These are phyloP conservation scores for Garrulus glandarius DNA, from an alignment of 2,797 vertebrate genomes.

Conservation along the genomic window DNA sequence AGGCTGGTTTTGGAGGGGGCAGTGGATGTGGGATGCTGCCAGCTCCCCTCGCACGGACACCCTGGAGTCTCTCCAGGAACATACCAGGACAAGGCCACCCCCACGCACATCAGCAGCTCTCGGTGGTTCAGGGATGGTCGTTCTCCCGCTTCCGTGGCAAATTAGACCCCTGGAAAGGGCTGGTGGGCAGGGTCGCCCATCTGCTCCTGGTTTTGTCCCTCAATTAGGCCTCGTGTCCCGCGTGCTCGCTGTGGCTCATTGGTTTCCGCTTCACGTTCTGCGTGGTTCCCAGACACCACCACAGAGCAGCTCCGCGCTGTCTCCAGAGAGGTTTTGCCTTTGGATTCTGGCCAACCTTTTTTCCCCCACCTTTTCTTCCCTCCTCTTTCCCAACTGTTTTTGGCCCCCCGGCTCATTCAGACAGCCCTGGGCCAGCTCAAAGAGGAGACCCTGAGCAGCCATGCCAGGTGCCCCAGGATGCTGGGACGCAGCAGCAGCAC, in stretches of 20 bases:
- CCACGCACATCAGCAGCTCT: fast-evolving
- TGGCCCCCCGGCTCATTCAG: neutral
- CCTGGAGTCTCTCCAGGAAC: neutral
- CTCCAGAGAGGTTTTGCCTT: neutral
- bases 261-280: conserved; percentile 60
- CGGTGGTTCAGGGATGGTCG: fast-evolving
- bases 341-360: neutral
- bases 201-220: conserved; percentile 55
- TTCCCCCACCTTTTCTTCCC: fast-evolving
- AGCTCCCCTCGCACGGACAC: fast-evolving
- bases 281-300: neutral
- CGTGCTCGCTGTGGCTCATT: neutral
- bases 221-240: conserved; percentile 46
- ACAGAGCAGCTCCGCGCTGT: neutral
- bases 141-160: neutral
- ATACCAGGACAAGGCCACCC: neutral
- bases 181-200: conserved; percentile 50
- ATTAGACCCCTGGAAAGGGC: conserved; percentile 43
- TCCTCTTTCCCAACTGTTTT: fast-evolving
- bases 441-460: fast-evolving
- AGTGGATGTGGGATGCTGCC: neutral
- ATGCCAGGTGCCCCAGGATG: neutral
- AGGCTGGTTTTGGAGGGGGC: neutral
- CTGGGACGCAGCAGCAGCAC: neutral
- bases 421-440: neutral